These are phyloP conservation scores for Leptothorax acervorum DNA, from an alignment of 2,888 invertebrate species.

Conservation along the genomic window DNA sequence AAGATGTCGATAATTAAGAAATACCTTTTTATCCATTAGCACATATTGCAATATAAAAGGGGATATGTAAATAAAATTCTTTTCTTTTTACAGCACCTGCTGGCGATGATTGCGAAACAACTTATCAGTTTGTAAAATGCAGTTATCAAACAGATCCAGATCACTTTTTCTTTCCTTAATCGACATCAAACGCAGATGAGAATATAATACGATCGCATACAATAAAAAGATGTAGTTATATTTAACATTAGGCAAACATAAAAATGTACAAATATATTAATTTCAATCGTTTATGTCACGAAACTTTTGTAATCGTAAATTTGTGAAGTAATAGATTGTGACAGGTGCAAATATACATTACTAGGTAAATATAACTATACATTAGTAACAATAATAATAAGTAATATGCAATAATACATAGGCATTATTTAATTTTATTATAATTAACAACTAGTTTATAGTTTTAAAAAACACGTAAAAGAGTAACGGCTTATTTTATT, in stretches of 20 bases:
- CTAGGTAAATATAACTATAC: not conserved
- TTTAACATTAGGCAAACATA: not conserved
- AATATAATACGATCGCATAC: not conserved
- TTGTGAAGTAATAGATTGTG: not conserved
- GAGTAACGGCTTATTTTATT: not conserved
- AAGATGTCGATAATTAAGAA: not conserved
- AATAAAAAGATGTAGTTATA: not conserved
- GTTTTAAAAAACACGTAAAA: not conserved
- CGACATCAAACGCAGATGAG: not conserved
- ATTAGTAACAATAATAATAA: not conserved
- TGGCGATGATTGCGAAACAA: constrained; percentile 70
- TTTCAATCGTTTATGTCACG: not conserved
- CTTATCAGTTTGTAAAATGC: constrained; percentile 74
- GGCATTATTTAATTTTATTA: constrained; percentile 3
- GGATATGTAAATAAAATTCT: not conserved
- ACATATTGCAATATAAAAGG: not conserved
- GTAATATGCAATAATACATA: constrained; percentile 4
- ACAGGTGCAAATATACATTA: not conserved
- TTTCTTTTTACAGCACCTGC: constrained; percentile 57
- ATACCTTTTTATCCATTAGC: not conserved
- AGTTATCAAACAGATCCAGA: constrained; percentile 68
- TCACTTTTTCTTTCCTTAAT: constrained; percentile 77
- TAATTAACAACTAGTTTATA: not conserved
- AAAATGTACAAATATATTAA: not conserved
- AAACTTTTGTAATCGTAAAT: not conserved